Conservation (phyloP, 2,888 invertebrate species). For the Iselma pallidipennis region DNA sequence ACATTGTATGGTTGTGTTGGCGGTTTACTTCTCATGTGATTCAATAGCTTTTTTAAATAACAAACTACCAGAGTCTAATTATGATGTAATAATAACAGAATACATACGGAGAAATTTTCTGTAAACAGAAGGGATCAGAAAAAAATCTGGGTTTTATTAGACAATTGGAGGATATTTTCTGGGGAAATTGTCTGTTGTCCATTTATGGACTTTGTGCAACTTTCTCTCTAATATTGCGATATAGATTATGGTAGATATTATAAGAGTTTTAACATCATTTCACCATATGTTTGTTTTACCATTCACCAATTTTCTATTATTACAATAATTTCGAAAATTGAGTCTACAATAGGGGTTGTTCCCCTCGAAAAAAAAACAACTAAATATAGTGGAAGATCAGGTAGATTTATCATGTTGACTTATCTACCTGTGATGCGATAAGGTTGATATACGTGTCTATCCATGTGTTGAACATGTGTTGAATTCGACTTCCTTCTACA, state of each 20-base stretch:
- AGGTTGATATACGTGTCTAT: not conserved
- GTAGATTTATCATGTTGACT: not conserved
- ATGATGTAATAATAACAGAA: not conserved
- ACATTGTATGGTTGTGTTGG: not conserved
- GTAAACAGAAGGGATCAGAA: not conserved
- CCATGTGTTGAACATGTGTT: not conserved
- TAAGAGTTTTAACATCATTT: not conserved
- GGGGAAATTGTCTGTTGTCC: not conserved
- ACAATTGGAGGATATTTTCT: not conserved
- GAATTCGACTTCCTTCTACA: not conserved
- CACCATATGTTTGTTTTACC: not conserved
- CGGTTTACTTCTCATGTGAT: not conserved
- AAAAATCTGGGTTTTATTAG: too few species aligned
- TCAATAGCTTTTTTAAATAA: not conserved
- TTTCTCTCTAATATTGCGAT: not conserved
- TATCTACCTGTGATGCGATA: not conserved
- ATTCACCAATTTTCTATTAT: too few species aligned
- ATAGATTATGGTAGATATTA: too few species aligned
- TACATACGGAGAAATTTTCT: not conserved
- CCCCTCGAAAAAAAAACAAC: too few species aligned
- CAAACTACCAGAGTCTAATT: not conserved
- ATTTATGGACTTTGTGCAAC: not conserved
- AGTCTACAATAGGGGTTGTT: too few species aligned
- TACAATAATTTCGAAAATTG: too few species aligned
- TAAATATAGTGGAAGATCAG: not conserved